A percentile compares a stretch with the other conserved stretches of the same genome.
Evolutionary conservation across 2,113 vertebrate genomes (phyloP).

Genomic region (Clarias batrachus): DNA sequence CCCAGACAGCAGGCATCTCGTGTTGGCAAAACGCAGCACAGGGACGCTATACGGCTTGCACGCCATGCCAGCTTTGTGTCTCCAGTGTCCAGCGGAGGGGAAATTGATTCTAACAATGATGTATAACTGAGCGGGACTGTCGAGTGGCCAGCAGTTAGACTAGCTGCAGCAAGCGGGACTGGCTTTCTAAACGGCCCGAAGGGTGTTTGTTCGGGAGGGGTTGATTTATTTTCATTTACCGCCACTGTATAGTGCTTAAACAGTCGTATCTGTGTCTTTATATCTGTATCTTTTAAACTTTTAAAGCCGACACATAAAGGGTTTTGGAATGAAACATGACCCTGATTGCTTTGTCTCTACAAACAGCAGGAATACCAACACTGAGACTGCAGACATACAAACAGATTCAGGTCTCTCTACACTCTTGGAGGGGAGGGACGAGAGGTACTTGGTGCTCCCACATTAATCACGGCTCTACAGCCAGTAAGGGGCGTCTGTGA

Average conservation of each 20-base stretch:
- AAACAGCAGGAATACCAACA: neutral
- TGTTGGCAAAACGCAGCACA: constrained; percentile 16
- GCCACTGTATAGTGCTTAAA: neutral
- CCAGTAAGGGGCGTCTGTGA: too few species aligned
- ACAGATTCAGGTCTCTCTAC: too few species aligned
- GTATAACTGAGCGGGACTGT: constrained; percentile 7
- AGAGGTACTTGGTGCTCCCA: too few species aligned
- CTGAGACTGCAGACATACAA: neutral
- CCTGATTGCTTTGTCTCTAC: too few species aligned
- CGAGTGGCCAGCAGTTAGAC: neutral
- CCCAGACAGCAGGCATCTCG: constrained; percentile 44
- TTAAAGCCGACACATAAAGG: neutral
- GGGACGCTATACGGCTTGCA: neutral
- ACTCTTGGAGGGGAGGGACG: too few species aligned
- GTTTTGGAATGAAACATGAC: too few species aligned
- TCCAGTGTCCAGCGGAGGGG: constrained; percentile 8
- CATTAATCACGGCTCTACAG: too few species aligned
- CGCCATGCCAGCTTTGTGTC: neutral
- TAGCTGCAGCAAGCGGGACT: neutral
- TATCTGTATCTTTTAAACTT: neutral
- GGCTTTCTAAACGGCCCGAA: neutral
- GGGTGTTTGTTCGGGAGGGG: neutral
- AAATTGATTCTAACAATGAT: constrained; percentile 25
- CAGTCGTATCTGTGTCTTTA: neutral
- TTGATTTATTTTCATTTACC: neutral